phyloP scores from a whole-genome alignment of 2,888 invertebrate species.

The Nephrotoma guestfalica region DNA sequence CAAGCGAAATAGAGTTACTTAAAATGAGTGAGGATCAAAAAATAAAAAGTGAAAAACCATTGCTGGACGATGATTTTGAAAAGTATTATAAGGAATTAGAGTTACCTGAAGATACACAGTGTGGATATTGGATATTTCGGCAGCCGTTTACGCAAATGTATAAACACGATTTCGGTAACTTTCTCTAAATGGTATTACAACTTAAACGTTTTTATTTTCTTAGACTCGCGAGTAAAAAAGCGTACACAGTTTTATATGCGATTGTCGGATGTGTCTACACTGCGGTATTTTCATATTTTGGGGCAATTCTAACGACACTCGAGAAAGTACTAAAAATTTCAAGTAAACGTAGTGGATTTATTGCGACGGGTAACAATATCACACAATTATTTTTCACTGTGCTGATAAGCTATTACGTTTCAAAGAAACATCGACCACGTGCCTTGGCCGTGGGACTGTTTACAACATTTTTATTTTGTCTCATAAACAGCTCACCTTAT shows the following conservation, averaged over 20 bases:
- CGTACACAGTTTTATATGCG: conserved; percentile 41
- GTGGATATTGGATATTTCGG: conserved; percentile 38
- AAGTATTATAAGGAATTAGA: background rate
- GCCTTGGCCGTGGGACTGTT: conserved; percentile 36
- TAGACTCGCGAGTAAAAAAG: conserved; percentile 41
- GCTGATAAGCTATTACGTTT: conserved; percentile 37
- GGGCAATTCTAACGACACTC: conserved; percentile 38
- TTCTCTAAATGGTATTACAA: background rate
- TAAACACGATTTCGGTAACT: background rate
- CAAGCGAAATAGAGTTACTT: background rate
- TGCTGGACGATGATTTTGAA: background rate
- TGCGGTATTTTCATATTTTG: conserved; percentile 40
- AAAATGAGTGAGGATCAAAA: background rate
- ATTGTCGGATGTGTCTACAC: conserved; percentile 42
- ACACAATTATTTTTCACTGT: conserved; percentile 37
- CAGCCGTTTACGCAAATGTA: conserved; percentile 35
- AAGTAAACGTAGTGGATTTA: conserved; percentile 37
- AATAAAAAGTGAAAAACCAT: background rate
- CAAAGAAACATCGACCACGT: conserved; percentile 37
- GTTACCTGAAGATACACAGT: conserved; percentile 38
- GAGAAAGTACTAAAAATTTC: conserved; percentile 40
- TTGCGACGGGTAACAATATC: conserved; percentile 41
- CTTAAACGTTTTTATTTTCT: background rate
- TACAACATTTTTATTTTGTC: conserved; percentile 42
- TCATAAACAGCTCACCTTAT: conserved; percentile 51